phyloP scores from a whole-genome alignment of 2,888 invertebrate genomes.

The Pollenia griseotomentosa region DNA sequence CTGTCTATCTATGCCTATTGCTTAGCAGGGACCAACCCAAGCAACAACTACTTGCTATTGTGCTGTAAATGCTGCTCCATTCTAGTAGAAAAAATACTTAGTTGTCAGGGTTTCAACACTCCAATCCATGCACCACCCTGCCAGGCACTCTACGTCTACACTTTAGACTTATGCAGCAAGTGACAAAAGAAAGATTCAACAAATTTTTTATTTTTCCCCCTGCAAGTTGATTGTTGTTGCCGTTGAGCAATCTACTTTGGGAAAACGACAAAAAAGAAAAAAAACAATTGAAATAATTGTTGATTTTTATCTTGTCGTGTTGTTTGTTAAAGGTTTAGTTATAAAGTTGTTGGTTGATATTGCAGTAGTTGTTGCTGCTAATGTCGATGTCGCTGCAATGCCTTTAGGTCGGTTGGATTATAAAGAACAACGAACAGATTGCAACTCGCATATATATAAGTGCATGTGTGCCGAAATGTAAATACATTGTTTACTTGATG shows the following conservation, averaged over 20 bases:
- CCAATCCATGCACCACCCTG: background rate
- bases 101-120: slow-evolving; percentile 41
- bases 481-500: too few species aligned
- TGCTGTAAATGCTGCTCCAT: slow-evolving; percentile 3
- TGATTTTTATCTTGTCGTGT: slow-evolving; percentile 71
- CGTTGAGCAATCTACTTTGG: slow-evolving; percentile 39
- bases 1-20: slow-evolving; percentile 12
- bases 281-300: slow-evolving; percentile 69
- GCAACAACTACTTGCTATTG: slow-evolving; percentile 35
- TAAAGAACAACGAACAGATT: slow-evolving; percentile 17
- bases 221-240: slow-evolving; percentile 42
- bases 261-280: slow-evolving; percentile 20
- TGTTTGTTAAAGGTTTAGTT: slow-evolving; percentile 59
- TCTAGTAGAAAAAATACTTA: background rate
- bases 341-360: slow-evolving; percentile 50
- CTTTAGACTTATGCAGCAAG: background rate
- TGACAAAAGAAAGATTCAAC: slow-evolving; percentile 3
- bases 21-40: slow-evolving; percentile 27
- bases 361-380: slow-evolving; percentile 46
- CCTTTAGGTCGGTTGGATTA: slow-evolving; percentile 49
- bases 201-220: slow-evolving; percentile 18
- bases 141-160: background rate
- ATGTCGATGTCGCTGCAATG: slow-evolving; percentile 39
- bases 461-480: background rate
- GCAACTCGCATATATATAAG: background rate